Evolutionary conservation across 2,888 invertebrate genomes (phyloP).

Genomic region (Megamerina dolium): DNA sequence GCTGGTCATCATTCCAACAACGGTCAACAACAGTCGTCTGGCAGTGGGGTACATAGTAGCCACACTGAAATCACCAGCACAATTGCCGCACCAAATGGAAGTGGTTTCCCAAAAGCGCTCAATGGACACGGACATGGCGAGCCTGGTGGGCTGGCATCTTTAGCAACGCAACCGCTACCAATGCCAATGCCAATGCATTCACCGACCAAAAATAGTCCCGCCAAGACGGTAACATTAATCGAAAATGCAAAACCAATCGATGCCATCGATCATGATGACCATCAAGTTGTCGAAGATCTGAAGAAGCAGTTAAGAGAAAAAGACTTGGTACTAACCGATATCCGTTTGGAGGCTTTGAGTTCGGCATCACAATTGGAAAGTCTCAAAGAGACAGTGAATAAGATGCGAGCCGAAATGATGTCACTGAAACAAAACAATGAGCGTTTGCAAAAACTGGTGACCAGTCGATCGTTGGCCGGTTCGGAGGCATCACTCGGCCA

Average conservation of each 20-base stretch:
- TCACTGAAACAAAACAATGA: slow-evolving; percentile 96
- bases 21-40: not conserved
- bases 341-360: slow-evolving; percentile 90
- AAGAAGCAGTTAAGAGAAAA: slow-evolving; percentile 92
- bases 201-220: slow-evolving; percentile 47
- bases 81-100: slow-evolving; percentile 10
- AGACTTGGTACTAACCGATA: slow-evolving; percentile 93
- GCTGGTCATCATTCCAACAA: slow-evolving; percentile 49
- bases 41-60: slow-evolving; percentile 9
- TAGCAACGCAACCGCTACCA: slow-evolving; percentile 42
- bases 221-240: slow-evolving; percentile 49
- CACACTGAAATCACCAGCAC: slow-evolving; percentile 4
- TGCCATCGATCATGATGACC: slow-evolving; percentile 45
- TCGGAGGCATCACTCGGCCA: slow-evolving; percentile 57
- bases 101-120: slow-evolving; percentile 12
- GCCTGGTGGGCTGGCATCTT: slow-evolving; percentile 32
- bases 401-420: slow-evolving; percentile 93
- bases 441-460: slow-evolving; percentile 81
- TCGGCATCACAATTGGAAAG: slow-evolving; percentile 97
- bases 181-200: slow-evolving; percentile 38
- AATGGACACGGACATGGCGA: slow-evolving; percentile 32
- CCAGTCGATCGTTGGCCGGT: slow-evolving; percentile 58
- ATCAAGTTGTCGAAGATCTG: slow-evolving; percentile 66
- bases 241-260: slow-evolving; percentile 50
- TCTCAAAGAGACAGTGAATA: slow-evolving; percentile 91